Evolutionary conservation across 2,888 invertebrate species (phyloP).

Genomic region (Drosophila quinaria): DNA sequence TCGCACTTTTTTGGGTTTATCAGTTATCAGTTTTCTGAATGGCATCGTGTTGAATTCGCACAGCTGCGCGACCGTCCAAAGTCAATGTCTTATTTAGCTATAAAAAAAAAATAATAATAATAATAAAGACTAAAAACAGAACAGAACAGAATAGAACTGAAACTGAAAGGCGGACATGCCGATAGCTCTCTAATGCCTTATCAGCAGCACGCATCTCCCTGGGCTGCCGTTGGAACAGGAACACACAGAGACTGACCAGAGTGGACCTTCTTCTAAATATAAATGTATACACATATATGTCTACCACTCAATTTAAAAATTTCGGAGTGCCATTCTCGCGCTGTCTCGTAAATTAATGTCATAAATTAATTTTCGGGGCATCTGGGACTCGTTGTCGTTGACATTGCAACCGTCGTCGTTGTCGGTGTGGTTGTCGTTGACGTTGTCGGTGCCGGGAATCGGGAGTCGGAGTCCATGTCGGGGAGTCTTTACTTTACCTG

Average conservation of each 20-base stretch:
- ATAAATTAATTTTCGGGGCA: constrained; percentile 80
- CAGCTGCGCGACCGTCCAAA: constrained; percentile 47
- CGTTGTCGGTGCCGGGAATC: constrained; percentile 12
- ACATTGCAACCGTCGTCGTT: constrained; percentile 59
- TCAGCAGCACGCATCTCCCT: constrained; percentile 65
- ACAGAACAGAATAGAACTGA: constrained; percentile 13
- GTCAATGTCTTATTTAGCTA: constrained; percentile 57
- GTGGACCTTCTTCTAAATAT: constrained; percentile 23
- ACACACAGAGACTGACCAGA: constrained; percentile 46
- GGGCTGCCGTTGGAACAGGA: constrained; percentile 52
- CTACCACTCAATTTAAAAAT: constrained; percentile 60
- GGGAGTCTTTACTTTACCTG: constrained; percentile 56
- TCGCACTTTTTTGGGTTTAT: constrained; percentile 28
- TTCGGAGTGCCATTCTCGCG: constrained; percentile 69
- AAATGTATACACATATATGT: not conserved
- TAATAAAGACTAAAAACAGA: constrained; percentile 34
- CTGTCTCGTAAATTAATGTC: constrained; percentile 82
- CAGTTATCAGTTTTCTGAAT: constrained; percentile 6
- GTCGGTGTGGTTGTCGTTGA: constrained; percentile 1
- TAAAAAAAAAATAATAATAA: constrained; percentile 43
- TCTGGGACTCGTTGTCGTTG: constrained; percentile 57
- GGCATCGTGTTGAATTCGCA: constrained; percentile 10
- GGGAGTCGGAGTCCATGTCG: constrained; percentile 40
- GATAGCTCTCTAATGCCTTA: constrained; percentile 62
- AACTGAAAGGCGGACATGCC: constrained; percentile 12